Percentiles rank a stretch among this genome's conserved stretches.
phyloP scores from a whole-genome alignment of 2,888 invertebrate genomes.

The Iphiclides podalirius region DNA sequence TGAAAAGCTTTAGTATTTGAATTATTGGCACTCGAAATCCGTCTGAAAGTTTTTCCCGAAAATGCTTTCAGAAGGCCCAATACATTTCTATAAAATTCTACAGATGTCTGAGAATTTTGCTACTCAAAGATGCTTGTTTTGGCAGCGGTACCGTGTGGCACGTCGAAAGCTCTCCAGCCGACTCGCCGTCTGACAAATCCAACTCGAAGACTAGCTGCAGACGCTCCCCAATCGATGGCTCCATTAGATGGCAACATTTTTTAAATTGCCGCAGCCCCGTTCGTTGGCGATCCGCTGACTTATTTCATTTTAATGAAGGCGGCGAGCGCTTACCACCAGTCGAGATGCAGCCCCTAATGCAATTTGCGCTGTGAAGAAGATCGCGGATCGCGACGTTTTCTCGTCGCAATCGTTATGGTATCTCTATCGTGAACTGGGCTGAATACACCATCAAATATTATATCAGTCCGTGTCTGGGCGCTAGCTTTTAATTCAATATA shows the following conservation, averaged over 20 bases:
- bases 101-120: too few species aligned
- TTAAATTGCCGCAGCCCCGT: conserved; percentile 20
- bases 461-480: too few species aligned
- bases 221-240: conserved; percentile 34
- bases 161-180: conserved; percentile 21
- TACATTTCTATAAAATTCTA: too few species aligned
- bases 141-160: conserved; percentile 33
- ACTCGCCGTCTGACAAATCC: conserved; percentile 70
- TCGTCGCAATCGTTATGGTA: too few species aligned
- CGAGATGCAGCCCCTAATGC: neutral
- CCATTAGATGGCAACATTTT: conserved; percentile 16
- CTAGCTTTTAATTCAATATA: too few species aligned
- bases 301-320: conserved; percentile 22
- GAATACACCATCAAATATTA: too few species aligned
- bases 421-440: too few species aligned
- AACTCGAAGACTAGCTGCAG: conserved; percentile 64
- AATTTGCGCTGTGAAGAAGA: neutral
- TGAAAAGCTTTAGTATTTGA: too few species aligned
- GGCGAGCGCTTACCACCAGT: conserved; percentile 3
- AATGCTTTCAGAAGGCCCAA: too few species aligned
- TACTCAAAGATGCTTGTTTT: conserved; percentile 38
- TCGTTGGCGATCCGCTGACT: conserved; percentile 21
- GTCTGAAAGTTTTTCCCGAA: too few species aligned
- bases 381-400: neutral
- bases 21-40: too few species aligned